A percentile compares a stretch with the other conserved stretches of the same genome.
Conservation (phyloP, 2,888 invertebrate genomes). For the Pterostichus niger region DNA sequence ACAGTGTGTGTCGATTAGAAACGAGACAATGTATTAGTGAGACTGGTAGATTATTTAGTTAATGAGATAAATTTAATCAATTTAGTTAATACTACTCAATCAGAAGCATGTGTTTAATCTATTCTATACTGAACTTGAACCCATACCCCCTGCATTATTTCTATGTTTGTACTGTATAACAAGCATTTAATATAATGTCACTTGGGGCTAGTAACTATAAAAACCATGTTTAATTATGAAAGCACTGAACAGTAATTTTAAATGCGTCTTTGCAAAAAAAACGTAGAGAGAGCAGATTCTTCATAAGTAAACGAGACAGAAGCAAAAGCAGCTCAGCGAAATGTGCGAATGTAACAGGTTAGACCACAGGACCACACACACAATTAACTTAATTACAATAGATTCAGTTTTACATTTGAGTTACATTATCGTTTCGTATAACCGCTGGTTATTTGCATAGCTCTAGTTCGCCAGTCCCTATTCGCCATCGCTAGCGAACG, state of each 20-base stretch:
- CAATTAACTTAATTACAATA: conserved; percentile 67
- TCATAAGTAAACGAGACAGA: conserved; percentile 23
- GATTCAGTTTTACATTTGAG: conserved; percentile 67
- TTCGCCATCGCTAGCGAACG: conserved; percentile 21
- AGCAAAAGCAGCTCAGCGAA: conserved; percentile 43
- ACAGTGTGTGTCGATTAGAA: background rate
- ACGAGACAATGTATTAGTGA: background rate
- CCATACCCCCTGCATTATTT: background rate
- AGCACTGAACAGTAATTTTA: conserved; percentile 35
- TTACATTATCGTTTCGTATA: conserved; percentile 67
- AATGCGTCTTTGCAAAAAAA: conserved; percentile 34
- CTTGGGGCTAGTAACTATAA: conserved; percentile 21
- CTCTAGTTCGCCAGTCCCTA: conserved; percentile 50
- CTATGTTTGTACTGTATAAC: background rate
- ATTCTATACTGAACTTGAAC: background rate
- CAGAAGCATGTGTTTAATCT: conserved; percentile 1
- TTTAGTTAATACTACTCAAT: conserved; percentile 16
- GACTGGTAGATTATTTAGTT: conserved; percentile 3
- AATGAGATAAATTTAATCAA: conserved; percentile 23
- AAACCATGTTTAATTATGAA: conserved; percentile 40
- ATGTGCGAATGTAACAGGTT: conserved; percentile 57
- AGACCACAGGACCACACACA: conserved; percentile 65
- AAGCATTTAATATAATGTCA: conserved; percentile 17
- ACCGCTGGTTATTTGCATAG: conserved; percentile 66
- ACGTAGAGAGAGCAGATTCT: conserved; percentile 27